Conservation (phyloP, 2,888 invertebrate species). For the Agrochola lychnidis region DNA sequence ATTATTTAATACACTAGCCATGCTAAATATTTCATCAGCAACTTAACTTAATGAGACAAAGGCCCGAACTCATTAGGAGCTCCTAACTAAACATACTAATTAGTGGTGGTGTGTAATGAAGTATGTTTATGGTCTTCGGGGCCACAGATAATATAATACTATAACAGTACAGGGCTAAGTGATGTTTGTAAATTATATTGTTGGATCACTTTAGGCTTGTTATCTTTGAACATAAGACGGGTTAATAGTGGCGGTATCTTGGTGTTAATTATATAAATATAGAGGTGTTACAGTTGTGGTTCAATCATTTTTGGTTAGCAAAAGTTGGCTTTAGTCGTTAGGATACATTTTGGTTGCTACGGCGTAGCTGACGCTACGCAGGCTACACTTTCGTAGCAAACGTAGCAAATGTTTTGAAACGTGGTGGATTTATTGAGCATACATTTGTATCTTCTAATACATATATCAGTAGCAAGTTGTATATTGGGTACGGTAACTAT, state of each 20-base stretch:
- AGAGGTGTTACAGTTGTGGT: not conserved
- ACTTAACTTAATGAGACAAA: constrained; percentile 52
- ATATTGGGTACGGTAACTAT: not conserved
- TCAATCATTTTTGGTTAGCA: not conserved
- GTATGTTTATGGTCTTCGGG: constrained; percentile 15
- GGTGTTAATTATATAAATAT: constrained; percentile 15
- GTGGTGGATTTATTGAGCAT: not conserved
- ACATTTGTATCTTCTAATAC: not conserved
- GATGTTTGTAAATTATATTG: constrained; percentile 48
- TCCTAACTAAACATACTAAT: constrained; percentile 56
- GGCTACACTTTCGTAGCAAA: constrained; percentile 18
- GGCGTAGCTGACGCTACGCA: constrained; percentile 39
- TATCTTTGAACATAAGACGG: constrained; percentile 41
- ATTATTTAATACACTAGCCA: constrained; percentile 27
- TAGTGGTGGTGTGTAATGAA: constrained; percentile 51
- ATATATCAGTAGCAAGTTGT: not conserved
- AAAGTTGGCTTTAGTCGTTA: not conserved
- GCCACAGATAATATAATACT: constrained; percentile 23
- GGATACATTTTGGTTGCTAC: constrained; percentile 18
- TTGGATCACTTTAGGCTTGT: constrained; percentile 21
- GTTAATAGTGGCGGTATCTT: not conserved
- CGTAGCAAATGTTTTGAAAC: constrained; percentile 5
- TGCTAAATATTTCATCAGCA: constrained; percentile 39
- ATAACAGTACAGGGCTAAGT: not conserved
- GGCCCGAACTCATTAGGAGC: constrained; percentile 50